Conservation (phyloP, 2,888 invertebrate species). For the Taenaris catops region DNA sequence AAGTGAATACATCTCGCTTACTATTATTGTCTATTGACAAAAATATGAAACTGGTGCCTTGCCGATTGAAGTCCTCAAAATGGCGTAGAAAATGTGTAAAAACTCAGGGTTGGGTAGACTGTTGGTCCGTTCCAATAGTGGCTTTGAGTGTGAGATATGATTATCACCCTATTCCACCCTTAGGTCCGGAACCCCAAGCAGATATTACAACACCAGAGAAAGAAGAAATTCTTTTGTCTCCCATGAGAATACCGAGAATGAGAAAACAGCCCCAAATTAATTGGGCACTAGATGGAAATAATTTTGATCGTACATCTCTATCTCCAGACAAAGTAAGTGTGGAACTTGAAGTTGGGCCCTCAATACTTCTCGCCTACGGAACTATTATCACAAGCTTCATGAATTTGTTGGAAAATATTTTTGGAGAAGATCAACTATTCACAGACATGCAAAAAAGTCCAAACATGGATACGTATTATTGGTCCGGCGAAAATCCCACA, state of each 20-base stretch:
- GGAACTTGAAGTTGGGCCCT: conserved; percentile 96
- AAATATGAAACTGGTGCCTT: conserved; percentile 91
- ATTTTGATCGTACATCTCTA: conserved; percentile 93
- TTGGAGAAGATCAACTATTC: conserved; percentile 97
- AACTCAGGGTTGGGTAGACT: conserved; percentile 94
- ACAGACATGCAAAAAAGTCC: conserved; percentile 92
- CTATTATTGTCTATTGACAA: conserved; percentile 91
- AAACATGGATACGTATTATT: conserved; percentile 55
- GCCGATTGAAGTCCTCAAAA: conserved; percentile 78
- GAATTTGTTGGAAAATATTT: conserved; percentile 96
- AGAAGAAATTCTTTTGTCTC: conserved; percentile 94
- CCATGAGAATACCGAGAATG: conserved; percentile 92
- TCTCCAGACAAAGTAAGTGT: conserved; percentile 94
- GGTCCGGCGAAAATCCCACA: conserved; percentile 57
- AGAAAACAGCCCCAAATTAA: conserved; percentile 85
- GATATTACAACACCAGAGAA: conserved; percentile 96
- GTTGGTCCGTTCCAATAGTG: conserved; percentile 97
- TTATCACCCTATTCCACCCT: conserved; percentile 95
- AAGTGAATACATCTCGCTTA: conserved; percentile 92
- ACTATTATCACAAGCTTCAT: conserved; percentile 94
- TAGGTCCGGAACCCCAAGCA: conserved; percentile 93
- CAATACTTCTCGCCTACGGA: conserved; percentile 94
- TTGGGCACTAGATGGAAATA: conserved; percentile 84
- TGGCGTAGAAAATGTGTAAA: conserved; percentile 91
- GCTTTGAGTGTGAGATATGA: conserved; percentile 94